phyloP scores from a whole-genome alignment of 64 coral and sea anemone genomes.

The Montipora cactus region DNA sequence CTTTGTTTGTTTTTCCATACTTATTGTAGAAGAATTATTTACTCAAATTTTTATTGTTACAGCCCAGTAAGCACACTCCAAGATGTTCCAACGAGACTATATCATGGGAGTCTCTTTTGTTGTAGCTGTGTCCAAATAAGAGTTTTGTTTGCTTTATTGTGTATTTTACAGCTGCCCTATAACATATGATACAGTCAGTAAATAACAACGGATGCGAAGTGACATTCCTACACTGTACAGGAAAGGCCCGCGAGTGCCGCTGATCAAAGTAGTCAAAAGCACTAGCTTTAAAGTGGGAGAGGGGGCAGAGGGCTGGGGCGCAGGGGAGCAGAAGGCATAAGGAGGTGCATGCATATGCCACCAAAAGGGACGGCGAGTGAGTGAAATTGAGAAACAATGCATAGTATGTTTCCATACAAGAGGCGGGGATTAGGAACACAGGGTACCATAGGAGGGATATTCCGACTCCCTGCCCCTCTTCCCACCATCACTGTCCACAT shows the following conservation, averaged over 20 bases:
- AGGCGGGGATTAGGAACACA: background rate
- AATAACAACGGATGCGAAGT: background rate
- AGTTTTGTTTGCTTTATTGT: conserved; percentile 1
- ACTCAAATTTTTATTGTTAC: background rate
- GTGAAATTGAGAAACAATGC: background rate
- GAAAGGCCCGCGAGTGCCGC: background rate
- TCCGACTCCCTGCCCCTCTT: too few species aligned
- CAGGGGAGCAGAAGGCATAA: background rate
- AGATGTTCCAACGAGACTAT: background rate
- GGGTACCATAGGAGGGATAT: background rate
- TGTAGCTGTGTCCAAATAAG: background rate
- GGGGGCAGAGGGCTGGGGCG: background rate
- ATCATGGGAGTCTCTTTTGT: background rate
- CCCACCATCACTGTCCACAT: too few species aligned
- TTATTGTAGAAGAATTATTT: background rate
- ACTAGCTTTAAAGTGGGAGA: background rate
- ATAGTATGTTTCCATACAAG: background rate
- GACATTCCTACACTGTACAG: background rate
- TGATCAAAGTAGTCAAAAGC: background rate
- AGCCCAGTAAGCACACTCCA: background rate
- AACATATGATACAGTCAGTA: background rate
- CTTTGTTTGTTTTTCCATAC: background rate
- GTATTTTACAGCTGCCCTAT: background rate
- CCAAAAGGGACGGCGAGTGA: background rate
- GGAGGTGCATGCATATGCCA: background rate